phyloP scores from a whole-genome alignment of 2,113 vertebrate species.

The Labrus mixtus region DNA sequence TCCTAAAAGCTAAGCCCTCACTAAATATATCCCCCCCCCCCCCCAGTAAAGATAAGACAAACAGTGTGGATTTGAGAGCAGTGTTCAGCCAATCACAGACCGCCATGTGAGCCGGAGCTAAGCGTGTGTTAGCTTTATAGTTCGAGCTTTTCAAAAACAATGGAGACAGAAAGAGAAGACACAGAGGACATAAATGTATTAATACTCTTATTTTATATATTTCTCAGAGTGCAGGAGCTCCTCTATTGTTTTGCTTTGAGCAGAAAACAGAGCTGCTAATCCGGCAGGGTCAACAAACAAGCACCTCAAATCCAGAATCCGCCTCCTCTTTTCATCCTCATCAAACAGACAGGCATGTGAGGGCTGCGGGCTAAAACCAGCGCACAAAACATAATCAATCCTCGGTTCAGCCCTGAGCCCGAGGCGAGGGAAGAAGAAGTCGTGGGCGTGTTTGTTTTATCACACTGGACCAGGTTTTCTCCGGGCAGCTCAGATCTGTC shows the following conservation, averaged over 20 bases:
- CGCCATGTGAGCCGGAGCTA: constrained; percentile 71
- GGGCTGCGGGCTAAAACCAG: constrained; percentile 14
- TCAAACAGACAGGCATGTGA: not conserved
- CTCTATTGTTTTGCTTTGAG: constrained; percentile 21
- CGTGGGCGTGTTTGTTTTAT: constrained; percentile 47
- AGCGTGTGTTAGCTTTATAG: constrained; percentile 79
- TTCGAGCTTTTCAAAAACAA: constrained; percentile 71
- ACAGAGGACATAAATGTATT: constrained; percentile 17
- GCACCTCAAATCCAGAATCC: constrained; percentile 10
- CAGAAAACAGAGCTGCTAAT: constrained; percentile 12
- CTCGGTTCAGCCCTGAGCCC: constrained; percentile 17
- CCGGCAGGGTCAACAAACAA: constrained; percentile 8
- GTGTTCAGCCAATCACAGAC: constrained; percentile 80
- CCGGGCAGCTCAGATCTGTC: constrained; percentile 40
- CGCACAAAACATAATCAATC: constrained; percentile 5
- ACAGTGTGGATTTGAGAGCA: constrained; percentile 82
- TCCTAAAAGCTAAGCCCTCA: constrained; percentile 83
- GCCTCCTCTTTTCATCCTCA: constrained; percentile 14
- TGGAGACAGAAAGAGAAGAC: constrained; percentile 26
- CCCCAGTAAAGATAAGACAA: constrained; percentile 85
- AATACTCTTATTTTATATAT: constrained; percentile 10
- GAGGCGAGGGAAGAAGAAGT: not conserved
- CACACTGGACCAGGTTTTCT: constrained; percentile 21
- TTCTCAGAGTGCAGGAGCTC: not conserved
- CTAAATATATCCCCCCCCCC: constrained; percentile 88